Evolutionary conservation across 2,888 invertebrate species (phyloP), one percentile per base, ranked within the genome.

Genomic region (Acrobasis suavella): DNA sequence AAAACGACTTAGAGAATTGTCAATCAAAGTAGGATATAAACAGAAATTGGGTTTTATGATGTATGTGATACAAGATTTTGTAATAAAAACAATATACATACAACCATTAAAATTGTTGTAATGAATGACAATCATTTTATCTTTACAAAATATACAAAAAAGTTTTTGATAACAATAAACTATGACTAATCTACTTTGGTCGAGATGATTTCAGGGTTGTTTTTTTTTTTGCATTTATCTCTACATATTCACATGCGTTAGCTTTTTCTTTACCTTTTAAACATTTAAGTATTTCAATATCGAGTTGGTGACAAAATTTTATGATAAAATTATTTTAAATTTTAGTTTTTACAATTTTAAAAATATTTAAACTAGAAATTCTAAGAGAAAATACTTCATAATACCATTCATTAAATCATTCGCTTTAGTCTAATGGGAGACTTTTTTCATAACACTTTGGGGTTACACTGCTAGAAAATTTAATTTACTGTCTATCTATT

Each of bases 121-220:
- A n/a, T n/a, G n/a, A n/a, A n/a, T n/a, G n/a, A n/a, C n/a, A n/a
- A n/a, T n/a, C n/a, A n/a, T 88, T 86, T 89, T 86, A 83, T 85
- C 74, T 81, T 83, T 86, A 86, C 80, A 87, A 84, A 86, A 85
- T 86, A 83, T 87, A 89, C 83, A 87, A 83, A 81, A 81, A 76
- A 61, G 56, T 61, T 50, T 61, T 66, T 60, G 59, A 65, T 63
- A 60, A 66, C 46, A 54, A 55, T 50, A 38, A 9, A 60, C 67
- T 72, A 72, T 66, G 69, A 55, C 68, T 72, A 72, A 64, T 69
- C 70, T 75, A 70, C 38, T 62, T 72, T 82, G 82, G 81, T 69
- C 69, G 63, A 66, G 76, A 77, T 75, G 64, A 63, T 17, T 51
- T n/a, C 46, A 39, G 58, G 56, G 63, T 66, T 70, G 64, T 67